Conservation (phyloP, 2,113 vertebrate species). For the Platysteira castanea region DNA sequence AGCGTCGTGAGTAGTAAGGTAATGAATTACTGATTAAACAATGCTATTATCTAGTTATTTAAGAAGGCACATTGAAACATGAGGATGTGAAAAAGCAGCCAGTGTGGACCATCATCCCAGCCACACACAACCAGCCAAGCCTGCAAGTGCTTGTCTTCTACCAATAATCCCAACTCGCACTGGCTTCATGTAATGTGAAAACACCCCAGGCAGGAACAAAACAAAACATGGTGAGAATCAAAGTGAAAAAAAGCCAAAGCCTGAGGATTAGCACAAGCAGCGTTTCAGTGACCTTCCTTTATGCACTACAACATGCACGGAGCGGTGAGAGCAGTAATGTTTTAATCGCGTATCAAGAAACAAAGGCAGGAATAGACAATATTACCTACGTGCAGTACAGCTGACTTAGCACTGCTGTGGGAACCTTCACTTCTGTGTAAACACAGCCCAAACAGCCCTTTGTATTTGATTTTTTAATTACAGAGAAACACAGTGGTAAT, state of each 20-base stretch:
- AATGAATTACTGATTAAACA: neutral
- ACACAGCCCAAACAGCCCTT: neutral
- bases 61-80: neutral
- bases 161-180: neutral
- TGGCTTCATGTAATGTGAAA: neutral
- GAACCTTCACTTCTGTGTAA: slow-evolving; percentile 39
- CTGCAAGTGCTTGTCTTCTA: neutral
- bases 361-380: slow-evolving; percentile 49
- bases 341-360: neutral
- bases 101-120: neutral
- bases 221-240: neutral
- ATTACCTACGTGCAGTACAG: neutral
- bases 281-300: neutral
- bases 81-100: neutral
- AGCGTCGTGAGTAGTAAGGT: neutral
- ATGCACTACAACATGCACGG: neutral
- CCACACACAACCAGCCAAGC: neutral
- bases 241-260: neutral
- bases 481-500: neutral
- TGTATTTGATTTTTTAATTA: slow-evolving; percentile 23
- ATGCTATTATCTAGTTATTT: neutral
- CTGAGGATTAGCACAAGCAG: neutral
- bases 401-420: slow-evolving; percentile 29
- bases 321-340: neutral
- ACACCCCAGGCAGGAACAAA: neutral